Evolutionary conservation across 2,888 invertebrate genomes (phyloP).

Genomic region (Drosophila demipolita): DNA sequence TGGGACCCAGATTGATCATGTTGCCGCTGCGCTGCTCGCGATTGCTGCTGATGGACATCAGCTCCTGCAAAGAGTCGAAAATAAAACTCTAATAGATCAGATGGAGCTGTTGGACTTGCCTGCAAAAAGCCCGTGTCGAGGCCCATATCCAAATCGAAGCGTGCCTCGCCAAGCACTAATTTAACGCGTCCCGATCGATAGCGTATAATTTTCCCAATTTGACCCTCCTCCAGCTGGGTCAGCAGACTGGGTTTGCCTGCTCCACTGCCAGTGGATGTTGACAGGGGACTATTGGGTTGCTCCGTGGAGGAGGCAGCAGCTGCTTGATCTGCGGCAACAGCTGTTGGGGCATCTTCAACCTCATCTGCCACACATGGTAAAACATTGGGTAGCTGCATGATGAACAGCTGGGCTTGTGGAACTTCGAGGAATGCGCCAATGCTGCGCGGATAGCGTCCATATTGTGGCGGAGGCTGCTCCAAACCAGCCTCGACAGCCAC

Average conservation of each 20-base stretch:
- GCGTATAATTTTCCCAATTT: conserved; percentile 87
- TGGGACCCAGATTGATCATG: conserved; percentile 86
- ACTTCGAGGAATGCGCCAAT: conserved; percentile 77
- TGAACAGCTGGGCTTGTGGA: conserved; percentile 79
- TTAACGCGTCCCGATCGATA: conserved; percentile 87
- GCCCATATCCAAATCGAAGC: conserved; percentile 87
- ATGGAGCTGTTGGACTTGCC: conserved; percentile 35
- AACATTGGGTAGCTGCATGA: conserved; percentile 81
- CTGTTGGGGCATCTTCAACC: conserved; percentile 29
- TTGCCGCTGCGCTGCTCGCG: conserved; percentile 86
- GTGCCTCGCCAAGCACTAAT: conserved; percentile 86
- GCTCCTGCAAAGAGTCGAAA: conserved; percentile 81
- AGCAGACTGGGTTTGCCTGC: conserved; percentile 56
- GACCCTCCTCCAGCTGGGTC: conserved; percentile 86
- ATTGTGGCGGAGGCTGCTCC: conserved; percentile 55
- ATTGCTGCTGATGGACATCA: conserved; percentile 86
- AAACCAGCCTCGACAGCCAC: conserved; percentile 53
- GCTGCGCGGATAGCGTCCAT: conserved; percentile 78
- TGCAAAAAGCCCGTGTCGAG: conserved; percentile 87
- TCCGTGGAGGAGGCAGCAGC: conserved; percentile 13
- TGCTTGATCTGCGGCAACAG: conserved; percentile 16
- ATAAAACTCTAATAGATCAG: background rate
- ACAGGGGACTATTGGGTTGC: conserved; percentile 35
- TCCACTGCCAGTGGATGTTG: conserved; percentile 10
- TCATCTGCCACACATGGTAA: conserved; percentile 72